These are phyloP conservation scores for Blastomussa wellsi DNA, from an alignment of 92 coral and sea anemone species.

Conservation along the genomic window DNA sequence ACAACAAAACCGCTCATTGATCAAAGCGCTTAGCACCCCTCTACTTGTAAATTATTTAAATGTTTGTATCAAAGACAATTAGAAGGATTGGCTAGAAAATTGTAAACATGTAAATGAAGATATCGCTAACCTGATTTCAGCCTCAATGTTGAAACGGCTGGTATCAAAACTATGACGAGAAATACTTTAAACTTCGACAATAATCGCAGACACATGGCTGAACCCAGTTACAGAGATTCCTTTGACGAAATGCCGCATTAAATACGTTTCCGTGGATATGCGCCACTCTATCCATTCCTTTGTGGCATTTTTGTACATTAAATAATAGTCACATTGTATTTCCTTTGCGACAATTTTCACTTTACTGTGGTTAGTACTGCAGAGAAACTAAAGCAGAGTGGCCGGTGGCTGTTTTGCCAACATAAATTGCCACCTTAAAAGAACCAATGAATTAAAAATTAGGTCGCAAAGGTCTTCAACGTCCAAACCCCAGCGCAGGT, in stretches of 20 bases:
- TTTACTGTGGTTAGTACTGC: neutral
- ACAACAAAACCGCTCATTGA: neutral
- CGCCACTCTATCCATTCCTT: conserved; percentile 32
- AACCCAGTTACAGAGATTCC: neutral
- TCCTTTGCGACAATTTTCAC: neutral
- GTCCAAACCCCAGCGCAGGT: conserved; percentile 33
- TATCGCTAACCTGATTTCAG: conserved; percentile 33
- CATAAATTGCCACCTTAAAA: conserved; percentile 29
- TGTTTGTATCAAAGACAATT: neutral
- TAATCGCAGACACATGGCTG: conserved; percentile 21
- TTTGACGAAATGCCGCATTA: conserved; percentile 31
- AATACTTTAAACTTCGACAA: conserved; percentile 7
- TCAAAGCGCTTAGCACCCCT: neutral
- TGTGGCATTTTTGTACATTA: conserved; percentile 1
- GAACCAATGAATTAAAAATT: conserved; percentile 41
- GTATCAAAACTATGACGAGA: conserved; percentile 6
- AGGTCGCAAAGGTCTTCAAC: conserved; percentile 42
- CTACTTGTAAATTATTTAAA: neutral
- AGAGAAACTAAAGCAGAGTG: neutral
- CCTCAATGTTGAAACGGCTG: neutral
- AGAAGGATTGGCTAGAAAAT: neutral
- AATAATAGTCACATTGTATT: neutral
- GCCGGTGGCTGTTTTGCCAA: conserved; percentile 1
- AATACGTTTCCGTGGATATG: neutral
- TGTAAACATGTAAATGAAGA: neutral